Conservation (phyloP, 2,888 invertebrate species). For the Spisula subtruncata region DNA sequence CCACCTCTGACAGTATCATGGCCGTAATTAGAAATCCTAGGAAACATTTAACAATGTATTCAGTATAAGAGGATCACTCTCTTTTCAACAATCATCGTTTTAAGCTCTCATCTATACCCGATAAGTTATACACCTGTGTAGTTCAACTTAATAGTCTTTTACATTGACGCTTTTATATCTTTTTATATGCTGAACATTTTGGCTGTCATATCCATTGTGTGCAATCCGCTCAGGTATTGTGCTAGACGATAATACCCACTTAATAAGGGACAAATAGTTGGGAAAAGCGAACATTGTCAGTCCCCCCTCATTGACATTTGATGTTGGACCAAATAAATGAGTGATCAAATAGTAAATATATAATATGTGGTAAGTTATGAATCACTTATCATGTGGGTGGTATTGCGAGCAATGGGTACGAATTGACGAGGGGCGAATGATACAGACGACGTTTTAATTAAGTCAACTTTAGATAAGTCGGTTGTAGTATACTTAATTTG, state of each 20-base stretch:
- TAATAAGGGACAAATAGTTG: slow-evolving; percentile 41
- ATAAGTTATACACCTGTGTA: slow-evolving; percentile 54
- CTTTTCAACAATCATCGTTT: slow-evolving; percentile 24
- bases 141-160: slow-evolving; percentile 60
- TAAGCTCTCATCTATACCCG: slow-evolving; percentile 22
- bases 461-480: slow-evolving; percentile 42
- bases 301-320: slow-evolving; percentile 58
- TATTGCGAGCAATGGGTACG: slow-evolving; percentile 30
- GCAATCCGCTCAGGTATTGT: slow-evolving; percentile 13
- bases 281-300: slow-evolving; percentile 43
- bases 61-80: slow-evolving; percentile 44
- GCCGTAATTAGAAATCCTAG: slow-evolving; percentile 41
- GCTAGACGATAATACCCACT: slow-evolving; percentile 42
- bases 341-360: slow-evolving; percentile 12
- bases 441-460: slow-evolving; percentile 31
- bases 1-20: slow-evolving; percentile 23
- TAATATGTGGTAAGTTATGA: slow-evolving; percentile 29
- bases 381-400: slow-evolving; percentile 53
- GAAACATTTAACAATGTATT: slow-evolving; percentile 39
- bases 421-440: slow-evolving; percentile 29
- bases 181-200: slow-evolving; percentile 47
- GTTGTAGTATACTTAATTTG: slow-evolving; percentile 40
- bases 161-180: slow-evolving; percentile 50
- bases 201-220: slow-evolving; percentile 51
- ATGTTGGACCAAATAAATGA: slow-evolving; percentile 39